These are phyloP conservation scores for Trididemnum clinides DNA, from an alignment of 23 tunicate genomes.

Conservation along the genomic window DNA sequence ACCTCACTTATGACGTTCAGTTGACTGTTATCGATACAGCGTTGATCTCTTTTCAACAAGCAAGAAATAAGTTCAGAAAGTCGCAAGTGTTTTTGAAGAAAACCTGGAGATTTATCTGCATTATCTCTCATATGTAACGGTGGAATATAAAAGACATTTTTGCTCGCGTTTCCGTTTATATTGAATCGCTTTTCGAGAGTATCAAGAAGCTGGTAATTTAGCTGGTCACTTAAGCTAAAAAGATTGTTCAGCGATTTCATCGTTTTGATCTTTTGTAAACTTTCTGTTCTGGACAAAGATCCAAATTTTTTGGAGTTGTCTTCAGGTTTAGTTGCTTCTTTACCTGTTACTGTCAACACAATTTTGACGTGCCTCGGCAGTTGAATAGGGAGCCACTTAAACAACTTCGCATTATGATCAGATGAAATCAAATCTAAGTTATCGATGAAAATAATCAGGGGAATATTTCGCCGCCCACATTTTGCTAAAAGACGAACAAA, in stretches of 20 bases:
- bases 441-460: conserved; percentile 55
- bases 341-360: conserved; percentile 38
- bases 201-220: background rate
- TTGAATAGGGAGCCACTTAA: conserved; percentile 66
- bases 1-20: background rate
- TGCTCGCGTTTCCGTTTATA: background rate
- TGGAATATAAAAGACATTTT: background rate
- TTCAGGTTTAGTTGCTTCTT: background rate
- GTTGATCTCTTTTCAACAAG: background rate
- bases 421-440: conserved; percentile 42
- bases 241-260: background rate
- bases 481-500: conserved; percentile 22
- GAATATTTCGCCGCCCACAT: conserved; percentile 16
- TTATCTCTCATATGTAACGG: background rate
- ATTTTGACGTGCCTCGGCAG: conserved; percentile 63
- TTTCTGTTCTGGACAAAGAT: background rate
- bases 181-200: background rate
- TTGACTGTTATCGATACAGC: conserved; percentile 30
- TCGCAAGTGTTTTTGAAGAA: too few relatives aligned
- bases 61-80: background rate
- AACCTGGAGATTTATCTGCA: background rate
- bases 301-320: background rate
- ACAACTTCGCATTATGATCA: conserved; percentile 19
- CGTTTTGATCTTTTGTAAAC: background rate
- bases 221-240: background rate